These are phyloP conservation scores for Calliphora vomitoria DNA, from an alignment of 2,888 invertebrate species.

Conservation along the genomic window DNA sequence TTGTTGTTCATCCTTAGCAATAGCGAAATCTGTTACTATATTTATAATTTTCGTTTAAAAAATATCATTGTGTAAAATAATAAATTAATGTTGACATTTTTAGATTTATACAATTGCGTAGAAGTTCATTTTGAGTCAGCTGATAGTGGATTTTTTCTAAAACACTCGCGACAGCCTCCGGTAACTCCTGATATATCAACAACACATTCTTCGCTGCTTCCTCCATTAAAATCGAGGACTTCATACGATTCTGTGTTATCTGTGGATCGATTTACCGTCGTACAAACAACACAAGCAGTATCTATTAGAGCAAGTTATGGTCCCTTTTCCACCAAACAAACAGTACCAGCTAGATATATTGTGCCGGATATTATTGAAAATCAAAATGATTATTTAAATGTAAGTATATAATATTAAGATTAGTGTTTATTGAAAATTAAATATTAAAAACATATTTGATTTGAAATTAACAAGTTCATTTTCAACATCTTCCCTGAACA, in stretches of 20 bases:
- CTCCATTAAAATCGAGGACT: conserved; percentile 76
- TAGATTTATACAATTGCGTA: conserved; percentile 84
- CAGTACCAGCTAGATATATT: conserved; percentile 94
- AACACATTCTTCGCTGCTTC: conserved; percentile 79
- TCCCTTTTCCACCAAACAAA: conserved; percentile 97
- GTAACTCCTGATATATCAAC: conserved; percentile 82
- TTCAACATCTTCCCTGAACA: too few species aligned
- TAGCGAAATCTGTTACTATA: too few species aligned
- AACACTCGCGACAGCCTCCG: conserved; percentile 91
- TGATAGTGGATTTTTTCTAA: conserved; percentile 95
- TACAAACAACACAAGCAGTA: conserved; percentile 95
- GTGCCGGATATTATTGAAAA: conserved; percentile 93
- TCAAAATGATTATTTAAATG: conserved; percentile 82
- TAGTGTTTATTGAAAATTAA: too few species aligned
- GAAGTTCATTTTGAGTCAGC: conserved; percentile 97
- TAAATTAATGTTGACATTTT: background rate
- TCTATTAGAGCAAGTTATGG: conserved; percentile 97
- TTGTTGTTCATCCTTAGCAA: too few species aligned
- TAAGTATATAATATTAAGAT: conserved; percentile 76
- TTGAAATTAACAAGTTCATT: too few species aligned
- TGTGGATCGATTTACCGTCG: conserved; percentile 95
- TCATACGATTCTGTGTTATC: conserved; percentile 89
- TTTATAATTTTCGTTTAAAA: too few species aligned
- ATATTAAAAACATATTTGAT: too few species aligned
- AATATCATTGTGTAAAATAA: too few species aligned